A percentile compares a stretch with the other conserved stretches of the same genome.
Evolutionary conservation across 2,888 invertebrate genomes (phyloP).

Genomic region (Pterostichus niger): DNA sequence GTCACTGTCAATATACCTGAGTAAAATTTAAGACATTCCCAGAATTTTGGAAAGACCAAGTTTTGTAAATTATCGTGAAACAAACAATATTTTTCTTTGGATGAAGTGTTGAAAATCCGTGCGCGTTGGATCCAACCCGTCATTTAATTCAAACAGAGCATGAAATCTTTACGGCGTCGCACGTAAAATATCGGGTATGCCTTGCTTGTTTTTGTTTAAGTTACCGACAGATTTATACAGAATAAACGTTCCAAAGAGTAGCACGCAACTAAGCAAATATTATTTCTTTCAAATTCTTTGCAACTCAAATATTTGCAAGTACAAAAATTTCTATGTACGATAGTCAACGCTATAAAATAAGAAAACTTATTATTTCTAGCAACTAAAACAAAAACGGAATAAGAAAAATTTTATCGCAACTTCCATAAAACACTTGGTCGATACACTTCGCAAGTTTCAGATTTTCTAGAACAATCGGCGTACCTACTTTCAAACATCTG

Average conservation of each 20-base stretch:
- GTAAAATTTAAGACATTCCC: too few relatives aligned
- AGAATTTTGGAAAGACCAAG: neutral
- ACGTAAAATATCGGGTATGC: slow-evolving; percentile 43
- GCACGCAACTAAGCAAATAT: slow-evolving; percentile 12
- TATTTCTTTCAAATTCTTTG: slow-evolving; percentile 31
- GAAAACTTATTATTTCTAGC: slow-evolving; percentile 23
- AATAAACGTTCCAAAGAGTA: slow-evolving; percentile 49
- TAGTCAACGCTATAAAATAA: neutral
- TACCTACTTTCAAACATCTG: slow-evolving; percentile 4
- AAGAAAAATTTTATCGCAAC: slow-evolving; percentile 14
- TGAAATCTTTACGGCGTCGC: slow-evolving; percentile 43
- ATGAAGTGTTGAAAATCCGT: slow-evolving; percentile 39
- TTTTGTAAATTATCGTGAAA: slow-evolving; percentile 13
- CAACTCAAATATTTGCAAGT: slow-evolving; percentile 50
- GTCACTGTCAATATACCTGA: too few relatives aligned
- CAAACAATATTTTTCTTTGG: slow-evolving; percentile 1
- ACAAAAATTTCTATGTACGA: slow-evolving; percentile 16
- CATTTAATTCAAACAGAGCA: slow-evolving; percentile 40
- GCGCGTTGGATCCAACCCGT: neutral
- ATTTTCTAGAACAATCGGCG: slow-evolving; percentile 4
- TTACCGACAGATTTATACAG: slow-evolving; percentile 55
- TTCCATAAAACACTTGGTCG: neutral
- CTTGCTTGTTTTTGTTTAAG: slow-evolving; percentile 47
- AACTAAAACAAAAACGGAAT: slow-evolving; percentile 22
- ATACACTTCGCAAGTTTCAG: slow-evolving; percentile 2